Conservation (phyloP, 2,113 vertebrate species). For the Hemiprocne comata region DNA sequence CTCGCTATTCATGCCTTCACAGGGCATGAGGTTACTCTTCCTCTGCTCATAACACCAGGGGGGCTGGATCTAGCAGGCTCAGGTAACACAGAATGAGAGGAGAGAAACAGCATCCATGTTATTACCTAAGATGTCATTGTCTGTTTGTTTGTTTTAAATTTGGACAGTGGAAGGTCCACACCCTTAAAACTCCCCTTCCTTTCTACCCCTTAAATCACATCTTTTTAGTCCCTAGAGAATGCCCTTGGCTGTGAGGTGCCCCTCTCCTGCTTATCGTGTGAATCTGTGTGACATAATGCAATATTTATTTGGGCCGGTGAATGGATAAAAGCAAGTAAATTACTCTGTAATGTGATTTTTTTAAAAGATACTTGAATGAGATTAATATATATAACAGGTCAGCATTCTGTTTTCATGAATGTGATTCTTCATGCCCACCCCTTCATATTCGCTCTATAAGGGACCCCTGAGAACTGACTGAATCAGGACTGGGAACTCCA, state of each 20-base stretch:
- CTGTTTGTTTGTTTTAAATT: neutral
- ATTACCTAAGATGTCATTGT: neutral
- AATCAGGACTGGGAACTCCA: constrained; percentile 1
- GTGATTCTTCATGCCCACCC: neutral
- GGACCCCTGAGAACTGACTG: neutral
- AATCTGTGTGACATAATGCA: neutral
- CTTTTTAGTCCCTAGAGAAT: neutral
- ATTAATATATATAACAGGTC: neutral
- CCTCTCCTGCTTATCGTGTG: neutral
- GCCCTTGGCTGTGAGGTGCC: neutral
- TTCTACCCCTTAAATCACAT: neutral
- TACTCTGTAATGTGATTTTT: neutral
- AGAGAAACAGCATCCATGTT: neutral
- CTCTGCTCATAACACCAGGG: neutral
- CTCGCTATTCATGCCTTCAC: neutral
- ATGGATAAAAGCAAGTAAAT: constrained; percentile 15
- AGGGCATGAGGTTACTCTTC: neutral
- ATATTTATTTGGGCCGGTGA: neutral
- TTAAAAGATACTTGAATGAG: neutral
- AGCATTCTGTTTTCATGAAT: neutral
- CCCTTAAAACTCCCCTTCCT: neutral
- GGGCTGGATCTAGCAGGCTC: neutral
- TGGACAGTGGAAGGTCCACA: neutral
- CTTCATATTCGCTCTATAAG: neutral
- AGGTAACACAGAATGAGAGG: neutral